A percentile compares a stretch with the other conserved stretches of the same genome.
phyloP scores from a whole-genome alignment of 35 echinoderm and acorn worm species.

The Apostichopus parvimensis region DNA sequence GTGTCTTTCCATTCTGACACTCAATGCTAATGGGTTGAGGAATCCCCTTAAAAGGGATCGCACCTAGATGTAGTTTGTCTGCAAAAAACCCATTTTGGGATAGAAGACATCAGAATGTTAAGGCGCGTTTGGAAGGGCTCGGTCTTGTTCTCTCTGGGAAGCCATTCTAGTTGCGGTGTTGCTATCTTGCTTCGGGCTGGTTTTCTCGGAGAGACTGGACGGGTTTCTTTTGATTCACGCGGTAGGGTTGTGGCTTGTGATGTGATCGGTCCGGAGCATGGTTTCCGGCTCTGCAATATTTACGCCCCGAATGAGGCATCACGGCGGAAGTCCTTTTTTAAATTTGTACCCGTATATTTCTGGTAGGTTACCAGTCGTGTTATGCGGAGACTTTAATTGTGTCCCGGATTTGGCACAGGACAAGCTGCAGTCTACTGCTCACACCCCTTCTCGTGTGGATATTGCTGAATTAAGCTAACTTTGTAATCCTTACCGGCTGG shows the following conservation, averaged over 20 bases:
- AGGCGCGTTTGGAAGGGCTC: background rate
- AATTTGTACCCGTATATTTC: background rate
- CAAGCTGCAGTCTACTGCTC: too few species aligned
- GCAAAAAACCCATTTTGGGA: conserved; percentile 5
- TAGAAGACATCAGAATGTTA: background rate
- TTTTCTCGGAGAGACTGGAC: background rate
- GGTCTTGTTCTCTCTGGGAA: background rate
- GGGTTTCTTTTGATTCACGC: background rate
- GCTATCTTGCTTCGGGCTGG: background rate
- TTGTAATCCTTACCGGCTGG: background rate
- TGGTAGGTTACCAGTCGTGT: background rate
- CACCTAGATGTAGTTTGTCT: background rate
- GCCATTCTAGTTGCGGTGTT: background rate
- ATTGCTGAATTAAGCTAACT: too few species aligned
- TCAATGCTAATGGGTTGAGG: background rate
- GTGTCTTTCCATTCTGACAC: background rate
- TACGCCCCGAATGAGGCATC: background rate
- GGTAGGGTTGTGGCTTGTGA: background rate
- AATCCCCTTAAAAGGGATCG: background rate
- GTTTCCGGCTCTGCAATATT: background rate
- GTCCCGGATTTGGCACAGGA: background rate
- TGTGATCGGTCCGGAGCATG: background rate
- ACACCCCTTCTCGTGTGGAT: too few species aligned
- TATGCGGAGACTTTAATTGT: conserved; percentile 2
- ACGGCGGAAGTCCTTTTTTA: background rate